A percentile compares a stretch with the other conserved stretches of the same genome.
phyloP scores from a whole-genome alignment of 2,888 invertebrate genomes.

The Thecocarcelia acutangulata region DNA sequence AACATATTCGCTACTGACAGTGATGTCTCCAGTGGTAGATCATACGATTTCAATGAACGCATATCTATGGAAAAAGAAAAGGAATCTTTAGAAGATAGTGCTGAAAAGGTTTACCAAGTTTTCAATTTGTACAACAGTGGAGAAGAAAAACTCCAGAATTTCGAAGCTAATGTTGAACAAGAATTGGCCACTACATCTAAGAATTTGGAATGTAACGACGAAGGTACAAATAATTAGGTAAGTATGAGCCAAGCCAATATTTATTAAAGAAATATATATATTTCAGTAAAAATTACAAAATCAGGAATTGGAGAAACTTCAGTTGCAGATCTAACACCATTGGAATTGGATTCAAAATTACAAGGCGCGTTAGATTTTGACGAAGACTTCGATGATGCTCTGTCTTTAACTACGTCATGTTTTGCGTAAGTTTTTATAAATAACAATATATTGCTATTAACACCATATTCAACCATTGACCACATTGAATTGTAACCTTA shows the following conservation, averaged over 20 bases:
- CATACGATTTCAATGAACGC: constrained; percentile 3
- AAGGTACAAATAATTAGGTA: constrained; percentile 2
- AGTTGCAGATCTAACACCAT: constrained; percentile 63
- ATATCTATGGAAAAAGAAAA: neutral
- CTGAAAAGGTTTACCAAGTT: neutral
- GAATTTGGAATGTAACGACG: neutral
- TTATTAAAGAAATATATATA: neutral
- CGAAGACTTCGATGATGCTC: constrained; percentile 71
- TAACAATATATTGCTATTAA: too few species aligned
- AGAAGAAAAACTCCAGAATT: neutral
- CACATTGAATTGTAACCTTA: too few species aligned
- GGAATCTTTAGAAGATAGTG: neutral
- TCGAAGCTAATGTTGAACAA: neutral
- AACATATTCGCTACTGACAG: constrained; percentile 41
- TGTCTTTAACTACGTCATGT: constrained; percentile 73
- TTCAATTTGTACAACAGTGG: constrained; percentile 13
- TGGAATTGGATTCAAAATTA: constrained; percentile 72
- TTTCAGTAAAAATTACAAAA: constrained; percentile 7
- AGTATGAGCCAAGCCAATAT: neutral
- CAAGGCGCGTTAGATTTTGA: constrained; percentile 71
- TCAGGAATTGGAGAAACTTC: neutral
- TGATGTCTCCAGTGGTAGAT: constrained; percentile 41
- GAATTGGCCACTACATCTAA: neutral
- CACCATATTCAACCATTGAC: too few species aligned
- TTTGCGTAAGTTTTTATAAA: constrained; percentile 73